Percentiles rank a stretch among this genome's conserved stretches.
Evolutionary conservation across 2,797 vertebrate genomes (phyloP).

Genomic region (Cirrhinus mrigala): DNA sequence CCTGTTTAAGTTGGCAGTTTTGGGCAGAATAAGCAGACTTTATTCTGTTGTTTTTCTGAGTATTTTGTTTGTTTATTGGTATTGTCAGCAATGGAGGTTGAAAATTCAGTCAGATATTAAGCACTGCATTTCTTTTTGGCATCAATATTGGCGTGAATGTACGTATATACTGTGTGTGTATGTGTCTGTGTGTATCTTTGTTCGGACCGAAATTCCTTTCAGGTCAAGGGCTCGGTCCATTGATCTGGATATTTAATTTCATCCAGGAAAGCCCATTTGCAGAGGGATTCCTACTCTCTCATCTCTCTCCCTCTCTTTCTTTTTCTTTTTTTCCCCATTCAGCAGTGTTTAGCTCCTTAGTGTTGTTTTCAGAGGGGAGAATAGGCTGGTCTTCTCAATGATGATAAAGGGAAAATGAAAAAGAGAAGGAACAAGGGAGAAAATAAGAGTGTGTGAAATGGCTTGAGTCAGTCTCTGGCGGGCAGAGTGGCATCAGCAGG

Average conservation of each 20-base stretch:
- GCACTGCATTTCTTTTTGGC: neutral
- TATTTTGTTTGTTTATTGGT: neutral
- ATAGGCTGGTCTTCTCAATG: conserved; percentile 43
- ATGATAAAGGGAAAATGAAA: conserved; percentile 51
- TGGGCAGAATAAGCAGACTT: neutral
- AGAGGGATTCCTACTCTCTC: conserved; percentile 39
- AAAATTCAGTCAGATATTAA: conserved; percentile 12
- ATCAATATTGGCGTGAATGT: neutral
- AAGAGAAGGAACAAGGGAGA: conserved; percentile 34
- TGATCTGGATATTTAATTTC: conserved; percentile 57
- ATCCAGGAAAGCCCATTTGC: conserved; percentile 45
- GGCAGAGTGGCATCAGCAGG: conserved; percentile 46
- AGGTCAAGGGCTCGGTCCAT: conserved; percentile 30
- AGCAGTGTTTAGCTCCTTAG: conserved; percentile 43
- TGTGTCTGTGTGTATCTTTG: conserved; percentile 1
- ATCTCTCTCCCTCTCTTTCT: conserved; percentile 43
- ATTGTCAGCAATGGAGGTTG: neutral
- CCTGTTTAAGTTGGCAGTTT: neutral
- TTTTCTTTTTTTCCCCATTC: neutral
- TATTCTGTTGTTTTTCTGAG: neutral
- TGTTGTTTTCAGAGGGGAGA: conserved; percentile 46
- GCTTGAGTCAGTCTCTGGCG: conserved; percentile 33
- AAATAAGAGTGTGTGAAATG: conserved; percentile 51
- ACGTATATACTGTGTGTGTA: neutral
- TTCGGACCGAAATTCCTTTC: conserved; percentile 14